A percentile compares a stretch with the other conserved stretches of the same genome.
Conservation (phyloP, 1,140 invertebrate species). For the Maconellicoccus hirsutus region DNA sequence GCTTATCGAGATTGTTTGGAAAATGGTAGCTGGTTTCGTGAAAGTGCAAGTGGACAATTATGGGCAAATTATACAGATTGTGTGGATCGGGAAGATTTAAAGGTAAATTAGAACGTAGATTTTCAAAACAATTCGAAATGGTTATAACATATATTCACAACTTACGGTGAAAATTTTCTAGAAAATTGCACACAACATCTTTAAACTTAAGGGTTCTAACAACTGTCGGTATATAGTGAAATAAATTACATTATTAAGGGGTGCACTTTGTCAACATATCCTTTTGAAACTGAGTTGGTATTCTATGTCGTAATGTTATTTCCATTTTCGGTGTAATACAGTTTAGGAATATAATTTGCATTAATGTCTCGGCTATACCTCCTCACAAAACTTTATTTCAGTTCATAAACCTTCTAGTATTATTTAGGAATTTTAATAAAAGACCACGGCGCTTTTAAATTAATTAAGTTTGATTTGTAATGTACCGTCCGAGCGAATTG, state of each 20-base stretch:
- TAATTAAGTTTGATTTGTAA: too few species aligned
- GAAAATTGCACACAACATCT: too few species aligned
- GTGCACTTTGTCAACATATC: not conserved
- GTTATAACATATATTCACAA: too few species aligned
- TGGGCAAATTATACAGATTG: constrained; percentile 57
- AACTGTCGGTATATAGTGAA: not conserved
- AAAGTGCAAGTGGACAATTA: constrained; percentile 43
- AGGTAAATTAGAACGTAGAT: constrained; percentile 33
- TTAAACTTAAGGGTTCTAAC: not conserved
- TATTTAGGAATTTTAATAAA: too few species aligned
- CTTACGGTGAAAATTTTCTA: too few species aligned
- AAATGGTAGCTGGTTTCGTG: constrained; percentile 46
- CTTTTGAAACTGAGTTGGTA: not conserved
- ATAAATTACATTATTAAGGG: not conserved
- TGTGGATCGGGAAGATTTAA: constrained; percentile 36
- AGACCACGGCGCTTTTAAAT: too few species aligned
- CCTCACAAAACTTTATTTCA: too few species aligned
- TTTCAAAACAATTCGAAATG: too few species aligned
- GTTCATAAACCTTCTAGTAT: too few species aligned
- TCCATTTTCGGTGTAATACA: not conserved
- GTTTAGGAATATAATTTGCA: not conserved
- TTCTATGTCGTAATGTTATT: not conserved
- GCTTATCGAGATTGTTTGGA: constrained; percentile 43
- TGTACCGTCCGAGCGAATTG: too few species aligned
- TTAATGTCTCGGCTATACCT: too few species aligned